A percentile compares a stretch with the other conserved stretches of the same genome.
Conservation (phyloP, 2,797 vertebrate genomes). For the Myotis daubentonii region DNA sequence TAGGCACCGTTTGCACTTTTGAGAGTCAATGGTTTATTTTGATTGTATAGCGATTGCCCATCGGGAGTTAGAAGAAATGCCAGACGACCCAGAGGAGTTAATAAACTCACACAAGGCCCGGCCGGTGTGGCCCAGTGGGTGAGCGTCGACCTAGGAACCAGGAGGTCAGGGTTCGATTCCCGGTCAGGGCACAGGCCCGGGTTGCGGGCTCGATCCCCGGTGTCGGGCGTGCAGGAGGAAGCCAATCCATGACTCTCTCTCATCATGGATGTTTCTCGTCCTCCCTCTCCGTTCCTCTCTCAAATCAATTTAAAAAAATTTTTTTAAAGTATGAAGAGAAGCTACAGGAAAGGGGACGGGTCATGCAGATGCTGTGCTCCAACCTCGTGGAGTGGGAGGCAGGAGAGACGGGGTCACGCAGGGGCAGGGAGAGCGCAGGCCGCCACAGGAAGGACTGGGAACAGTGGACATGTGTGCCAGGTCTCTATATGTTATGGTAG, state of each 20-base stretch:
- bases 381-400: rapidly evolving
- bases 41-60: slow-evolving; percentile 17
- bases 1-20: not conserved
- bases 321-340: not conserved
- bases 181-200: no score
- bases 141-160: no score
- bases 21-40: slow-evolving; percentile 33
- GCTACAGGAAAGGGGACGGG: not conserved
- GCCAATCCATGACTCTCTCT: no score
- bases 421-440: not conserved
- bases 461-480: rapidly evolving
- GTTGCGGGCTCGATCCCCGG: no score
- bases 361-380: rapidly evolving
- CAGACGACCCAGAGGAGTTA: not conserved
- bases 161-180: no score
- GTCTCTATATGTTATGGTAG: no score
- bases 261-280: no score
- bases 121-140: no score
- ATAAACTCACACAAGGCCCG: not conserved
- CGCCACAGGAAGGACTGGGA: no score
- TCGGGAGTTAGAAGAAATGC: not conserved
- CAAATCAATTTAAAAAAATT: no score
- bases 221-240: no score
- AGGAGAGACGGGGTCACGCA: rapidly evolving
- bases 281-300: no score